These are phyloP conservation scores for Propithecus coquereli DNA, from an alignment of 2,113 vertebrate species.

Conservation along the genomic window DNA sequence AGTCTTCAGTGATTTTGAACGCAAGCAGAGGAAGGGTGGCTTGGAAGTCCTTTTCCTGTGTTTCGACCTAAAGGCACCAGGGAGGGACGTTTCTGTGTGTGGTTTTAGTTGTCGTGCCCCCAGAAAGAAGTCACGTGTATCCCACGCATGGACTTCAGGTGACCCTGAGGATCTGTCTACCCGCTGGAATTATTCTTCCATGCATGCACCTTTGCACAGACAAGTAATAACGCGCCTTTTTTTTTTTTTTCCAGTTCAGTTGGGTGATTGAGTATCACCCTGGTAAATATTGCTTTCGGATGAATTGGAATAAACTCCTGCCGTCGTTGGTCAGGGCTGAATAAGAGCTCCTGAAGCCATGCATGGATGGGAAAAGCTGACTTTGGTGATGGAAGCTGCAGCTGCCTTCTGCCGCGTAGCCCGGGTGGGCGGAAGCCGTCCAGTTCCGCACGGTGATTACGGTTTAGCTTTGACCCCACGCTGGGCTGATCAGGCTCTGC, in stretches of 20 bases:
- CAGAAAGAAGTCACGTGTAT: not conserved
- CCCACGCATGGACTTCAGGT: rapidly evolving
- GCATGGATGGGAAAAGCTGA: rapidly evolving
- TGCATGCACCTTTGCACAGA: not conserved
- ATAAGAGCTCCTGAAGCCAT: not conserved
- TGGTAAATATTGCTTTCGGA: not conserved
- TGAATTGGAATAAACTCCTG: not conserved
- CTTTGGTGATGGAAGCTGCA: not conserved
- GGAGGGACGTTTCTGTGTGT: too few species aligned
- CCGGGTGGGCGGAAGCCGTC: not conserved
- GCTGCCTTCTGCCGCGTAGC: not conserved
- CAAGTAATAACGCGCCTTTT: too few species aligned
- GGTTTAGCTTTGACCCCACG: rapidly evolving
- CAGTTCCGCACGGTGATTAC: not conserved
- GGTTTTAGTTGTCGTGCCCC: not conserved
- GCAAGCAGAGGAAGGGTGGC: rapidly evolving
- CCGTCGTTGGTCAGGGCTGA: rapidly evolving
- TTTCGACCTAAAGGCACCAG: not conserved
- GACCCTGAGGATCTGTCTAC: too few species aligned
- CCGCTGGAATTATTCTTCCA: not conserved
- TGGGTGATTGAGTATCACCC: not conserved
- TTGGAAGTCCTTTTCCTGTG: too few species aligned
- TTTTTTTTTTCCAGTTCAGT: not conserved
- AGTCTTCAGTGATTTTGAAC: not conserved
- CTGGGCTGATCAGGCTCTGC: rapidly evolving